These are phyloP conservation scores for Mormyrus hasselquistii DNA, from an alignment of 2,797 vertebrate species.

Conservation along the genomic window DNA sequence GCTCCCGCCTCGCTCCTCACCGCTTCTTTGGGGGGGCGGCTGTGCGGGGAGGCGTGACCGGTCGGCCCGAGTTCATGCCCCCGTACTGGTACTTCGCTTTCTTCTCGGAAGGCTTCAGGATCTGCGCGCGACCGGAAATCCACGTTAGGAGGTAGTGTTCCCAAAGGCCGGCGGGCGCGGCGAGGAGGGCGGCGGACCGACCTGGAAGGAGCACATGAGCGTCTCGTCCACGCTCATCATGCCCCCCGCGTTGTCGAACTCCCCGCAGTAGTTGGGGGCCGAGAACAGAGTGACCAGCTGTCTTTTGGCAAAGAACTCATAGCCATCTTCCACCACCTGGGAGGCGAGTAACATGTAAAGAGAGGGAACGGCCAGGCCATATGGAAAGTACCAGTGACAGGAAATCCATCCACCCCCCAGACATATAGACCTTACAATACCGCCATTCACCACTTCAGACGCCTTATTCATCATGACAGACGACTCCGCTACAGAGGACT, in stretches of 20 bases:
- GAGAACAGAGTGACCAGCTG: conserved; percentile 93
- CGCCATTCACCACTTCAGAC: too few relatives aligned
- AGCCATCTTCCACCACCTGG: conserved; percentile 92
- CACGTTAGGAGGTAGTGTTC: background rate
- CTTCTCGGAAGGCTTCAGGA: conserved; percentile 77
- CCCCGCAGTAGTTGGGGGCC: conserved; percentile 90
- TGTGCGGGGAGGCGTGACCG: conserved; percentile 70
- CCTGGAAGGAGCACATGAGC: conserved; percentile 95
- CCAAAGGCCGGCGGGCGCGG: background rate
- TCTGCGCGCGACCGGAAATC: conserved; percentile 41
- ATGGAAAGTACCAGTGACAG: background rate
- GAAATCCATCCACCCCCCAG: too few relatives aligned
- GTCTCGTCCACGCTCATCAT: conserved; percentile 97
- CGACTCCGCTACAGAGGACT: too few relatives aligned
- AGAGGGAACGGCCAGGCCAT: too few relatives aligned
- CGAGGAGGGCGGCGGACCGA: conserved; percentile 35
- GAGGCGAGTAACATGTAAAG: conserved; percentile 8
- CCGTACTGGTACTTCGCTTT: conserved; percentile 77
- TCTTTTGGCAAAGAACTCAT: conserved; percentile 91
- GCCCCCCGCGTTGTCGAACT: conserved; percentile 89
- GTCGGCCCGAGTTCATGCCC: conserved; percentile 69
- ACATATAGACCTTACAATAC: too few relatives aligned
- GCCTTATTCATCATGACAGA: too few relatives aligned
- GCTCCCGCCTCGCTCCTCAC: conserved; percentile 43
- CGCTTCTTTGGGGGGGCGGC: conserved; percentile 70